phyloP scores from a whole-genome alignment of 2,888 invertebrate species.

The Lingula anatina region DNA sequence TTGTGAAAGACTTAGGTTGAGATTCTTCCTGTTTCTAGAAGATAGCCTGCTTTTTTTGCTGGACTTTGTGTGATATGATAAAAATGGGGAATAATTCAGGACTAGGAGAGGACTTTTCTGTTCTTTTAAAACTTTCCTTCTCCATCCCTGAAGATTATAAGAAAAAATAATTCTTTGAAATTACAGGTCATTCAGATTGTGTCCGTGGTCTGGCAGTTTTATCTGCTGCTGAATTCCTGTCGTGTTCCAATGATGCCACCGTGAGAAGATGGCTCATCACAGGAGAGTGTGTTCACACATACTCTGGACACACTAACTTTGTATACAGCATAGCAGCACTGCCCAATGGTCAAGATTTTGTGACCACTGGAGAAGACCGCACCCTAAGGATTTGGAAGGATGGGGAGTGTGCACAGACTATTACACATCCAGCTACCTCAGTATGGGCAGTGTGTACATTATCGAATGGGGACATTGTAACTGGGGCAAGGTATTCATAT shows the following conservation, averaged over 20 bases:
- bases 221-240: slow-evolving; percentile 66
- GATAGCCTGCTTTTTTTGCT: too few species aligned
- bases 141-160: too few species aligned
- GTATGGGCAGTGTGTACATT: slow-evolving; percentile 82
- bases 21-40: too few species aligned
- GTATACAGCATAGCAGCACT: slow-evolving; percentile 63
- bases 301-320: slow-evolving; percentile 81
- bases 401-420: slow-evolving; percentile 57
- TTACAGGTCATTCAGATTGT: slow-evolving; percentile 83
- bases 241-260: slow-evolving; percentile 88
- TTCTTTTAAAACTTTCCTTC: too few species aligned
- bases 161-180: too few species aligned
- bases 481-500: slow-evolving; percentile 67
- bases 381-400: slow-evolving; percentile 74
- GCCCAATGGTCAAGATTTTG: slow-evolving; percentile 62
- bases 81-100: too few species aligned
- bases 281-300: slow-evolving; percentile 63
- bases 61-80: too few species aligned
- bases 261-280: slow-evolving; percentile 76
- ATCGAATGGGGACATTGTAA: slow-evolving; percentile 82
- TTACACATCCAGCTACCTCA: slow-evolving; percentile 77
- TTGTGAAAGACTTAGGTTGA: too few species aligned
- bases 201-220: slow-evolving; percentile 74
- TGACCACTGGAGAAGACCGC: slow-evolving; percentile 84
- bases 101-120: too few species aligned